Evolutionary conservation across 2,797 vertebrate genomes (phyloP).

Genomic region (Neomorphus geoffroyi): DNA sequence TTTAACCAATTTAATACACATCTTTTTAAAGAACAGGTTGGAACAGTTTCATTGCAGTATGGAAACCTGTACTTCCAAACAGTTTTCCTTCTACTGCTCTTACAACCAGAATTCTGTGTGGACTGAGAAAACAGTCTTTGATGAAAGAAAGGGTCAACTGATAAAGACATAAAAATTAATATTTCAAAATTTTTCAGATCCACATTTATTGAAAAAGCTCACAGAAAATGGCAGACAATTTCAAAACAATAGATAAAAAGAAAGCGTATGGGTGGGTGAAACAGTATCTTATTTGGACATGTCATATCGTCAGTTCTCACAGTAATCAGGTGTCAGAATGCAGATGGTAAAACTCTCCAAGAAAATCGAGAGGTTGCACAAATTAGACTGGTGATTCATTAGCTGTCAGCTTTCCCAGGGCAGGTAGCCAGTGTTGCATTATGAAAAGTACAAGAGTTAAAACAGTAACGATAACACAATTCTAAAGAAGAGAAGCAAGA

Average conservation of each 20-base stretch:
- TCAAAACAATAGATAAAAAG: background rate
- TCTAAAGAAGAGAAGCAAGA: background rate
- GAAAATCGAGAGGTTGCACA: conserved; percentile 27
- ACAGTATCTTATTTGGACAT: background rate
- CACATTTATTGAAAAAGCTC: conserved; percentile 53
- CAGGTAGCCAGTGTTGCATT: background rate
- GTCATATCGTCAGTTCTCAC: background rate
- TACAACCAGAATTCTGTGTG: background rate
- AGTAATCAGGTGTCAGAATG: conserved; percentile 24
- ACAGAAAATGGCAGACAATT: conserved; percentile 34
- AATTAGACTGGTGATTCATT: background rate
- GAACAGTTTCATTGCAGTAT: background rate
- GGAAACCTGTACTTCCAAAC: background rate
- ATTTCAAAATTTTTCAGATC: conserved; percentile 24
- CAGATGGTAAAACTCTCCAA: conserved; percentile 16
- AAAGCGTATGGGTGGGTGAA: background rate
- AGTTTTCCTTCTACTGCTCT: background rate
- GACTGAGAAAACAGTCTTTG: background rate
- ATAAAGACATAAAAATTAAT: background rate
- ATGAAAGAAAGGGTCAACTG: background rate
- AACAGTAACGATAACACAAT: background rate
- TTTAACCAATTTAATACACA: background rate
- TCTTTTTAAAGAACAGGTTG: background rate
- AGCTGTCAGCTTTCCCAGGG: conserved; percentile 21
- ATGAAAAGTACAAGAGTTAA: conserved; percentile 15